These are phyloP conservation scores for Catharus minimus DNA, from an alignment of 2,113 vertebrate genomes.

Conservation along the genomic window DNA sequence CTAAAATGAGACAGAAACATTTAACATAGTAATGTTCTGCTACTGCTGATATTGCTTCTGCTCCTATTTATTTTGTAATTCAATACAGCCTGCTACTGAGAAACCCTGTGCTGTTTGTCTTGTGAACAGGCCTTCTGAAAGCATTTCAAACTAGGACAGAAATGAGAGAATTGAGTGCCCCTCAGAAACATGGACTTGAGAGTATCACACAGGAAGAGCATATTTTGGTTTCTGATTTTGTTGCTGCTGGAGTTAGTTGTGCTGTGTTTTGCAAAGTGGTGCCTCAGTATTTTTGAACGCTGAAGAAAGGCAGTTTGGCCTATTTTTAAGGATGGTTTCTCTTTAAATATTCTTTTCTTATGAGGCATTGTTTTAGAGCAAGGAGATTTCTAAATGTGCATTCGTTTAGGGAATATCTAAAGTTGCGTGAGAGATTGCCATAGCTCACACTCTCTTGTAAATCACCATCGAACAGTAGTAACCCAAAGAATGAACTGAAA, in stretches of 20 bases:
- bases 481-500: slow-evolving; percentile 86
- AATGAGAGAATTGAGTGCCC: neutral
- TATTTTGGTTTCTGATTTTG: neutral
- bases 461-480: slow-evolving; percentile 91
- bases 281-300: neutral
- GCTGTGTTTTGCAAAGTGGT: neutral
- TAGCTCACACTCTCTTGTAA: slow-evolving; percentile 88
- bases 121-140: neutral
- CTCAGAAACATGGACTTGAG: neutral
- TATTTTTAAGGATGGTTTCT: slow-evolving; percentile 46
- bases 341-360: slow-evolving; percentile 39
- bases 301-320: neutral
- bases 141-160: neutral
- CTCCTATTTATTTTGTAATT: slow-evolving; percentile 37
- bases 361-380: slow-evolving; percentile 45
- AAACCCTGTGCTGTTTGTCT: neutral
- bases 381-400: slow-evolving; percentile 79
- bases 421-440: slow-evolving; percentile 88
- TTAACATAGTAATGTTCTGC: neutral
- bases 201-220: neutral
- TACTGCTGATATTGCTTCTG: slow-evolving; percentile 23
- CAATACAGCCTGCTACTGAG: slow-evolving; percentile 7
- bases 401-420: slow-evolving; percentile 79
- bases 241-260: neutral
- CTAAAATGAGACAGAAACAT: neutral